Percentiles rank a stretch among this genome's conserved stretches.
These are phyloP conservation scores for Rhingia campestris DNA, from an alignment of 2,888 invertebrate species.

Conservation along the genomic window DNA sequence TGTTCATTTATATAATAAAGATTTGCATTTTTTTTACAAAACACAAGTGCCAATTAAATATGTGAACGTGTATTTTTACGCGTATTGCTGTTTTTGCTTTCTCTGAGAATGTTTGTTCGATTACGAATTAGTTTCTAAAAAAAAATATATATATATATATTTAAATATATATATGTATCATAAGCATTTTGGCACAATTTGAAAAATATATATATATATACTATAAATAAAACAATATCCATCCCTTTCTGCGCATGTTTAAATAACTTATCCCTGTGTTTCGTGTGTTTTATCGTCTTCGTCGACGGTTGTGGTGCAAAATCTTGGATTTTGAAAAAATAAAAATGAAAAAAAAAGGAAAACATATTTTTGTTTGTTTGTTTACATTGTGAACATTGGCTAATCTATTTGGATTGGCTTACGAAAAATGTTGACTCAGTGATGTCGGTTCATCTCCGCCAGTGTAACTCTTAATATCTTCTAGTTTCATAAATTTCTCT, in stretches of 20 bases:
- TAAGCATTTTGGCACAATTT: constrained; percentile 68
- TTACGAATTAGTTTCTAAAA: constrained; percentile 35
- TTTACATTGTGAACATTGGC: constrained; percentile 26
- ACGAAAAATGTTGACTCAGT: constrained; percentile 81
- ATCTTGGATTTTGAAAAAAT: constrained; percentile 60
- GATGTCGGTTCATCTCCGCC: constrained; percentile 76
- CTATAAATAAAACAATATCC: constrained; percentile 38
- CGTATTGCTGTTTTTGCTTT: constrained; percentile 49
- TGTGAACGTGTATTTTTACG: constrained; percentile 8
- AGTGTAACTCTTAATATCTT: constrained; percentile 81
- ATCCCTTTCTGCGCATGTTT: constrained; percentile 26
- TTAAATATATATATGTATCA: constrained; percentile 46
- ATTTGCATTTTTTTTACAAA: constrained; percentile 38
- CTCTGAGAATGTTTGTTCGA: constrained; percentile 58
- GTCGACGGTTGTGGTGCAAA: constrained; percentile 66
- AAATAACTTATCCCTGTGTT: constrained; percentile 70
- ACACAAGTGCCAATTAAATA: constrained; percentile 64
- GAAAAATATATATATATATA: constrained; percentile 15
- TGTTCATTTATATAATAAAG: constrained; percentile 12
- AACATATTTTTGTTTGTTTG: constrained; percentile 13
- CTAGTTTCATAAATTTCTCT: constrained; percentile 84
- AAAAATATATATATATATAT: constrained; percentile 30
- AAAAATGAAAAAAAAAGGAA: constrained; percentile 28
- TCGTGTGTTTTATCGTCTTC: constrained; percentile 68
- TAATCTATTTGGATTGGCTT: constrained; percentile 70